phyloP scores from a whole-genome alignment of 2,888 invertebrate genomes.

The Strigamia crassipes region DNA sequence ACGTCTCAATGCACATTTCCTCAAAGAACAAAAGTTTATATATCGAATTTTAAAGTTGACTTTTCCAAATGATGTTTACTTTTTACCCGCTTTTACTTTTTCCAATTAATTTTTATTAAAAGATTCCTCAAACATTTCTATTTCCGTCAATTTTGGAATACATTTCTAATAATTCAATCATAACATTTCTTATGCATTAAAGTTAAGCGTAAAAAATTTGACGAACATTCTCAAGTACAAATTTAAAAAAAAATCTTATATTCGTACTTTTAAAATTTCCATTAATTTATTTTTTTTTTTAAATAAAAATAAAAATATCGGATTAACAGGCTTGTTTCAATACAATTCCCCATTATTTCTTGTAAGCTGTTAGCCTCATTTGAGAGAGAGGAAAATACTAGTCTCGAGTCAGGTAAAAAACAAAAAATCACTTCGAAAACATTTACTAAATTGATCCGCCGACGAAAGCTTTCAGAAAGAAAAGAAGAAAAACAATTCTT shows the following conservation, averaged over 20 bases:
- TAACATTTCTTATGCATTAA: no score
- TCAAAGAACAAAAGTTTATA: background rate
- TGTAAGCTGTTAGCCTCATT: background rate
- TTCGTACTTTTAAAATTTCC: no score
- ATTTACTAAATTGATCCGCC: slow-evolving; percentile 27
- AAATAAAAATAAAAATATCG: background rate
- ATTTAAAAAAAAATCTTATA: no score
- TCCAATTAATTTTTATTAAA: background rate
- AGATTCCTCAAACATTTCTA: no score
- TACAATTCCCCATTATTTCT: background rate
- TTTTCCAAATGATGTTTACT: background rate
- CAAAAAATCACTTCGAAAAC: background rate
- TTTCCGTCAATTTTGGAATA: no score
- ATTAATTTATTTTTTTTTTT: background rate
- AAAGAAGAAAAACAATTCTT: slow-evolving; percentile 31
- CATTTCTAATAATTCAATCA: no score
- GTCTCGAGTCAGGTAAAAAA: background rate
- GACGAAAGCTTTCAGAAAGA: background rate
- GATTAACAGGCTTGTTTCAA: background rate
- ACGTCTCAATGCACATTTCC: slow-evolving; percentile 49
- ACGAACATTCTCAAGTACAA: no score
- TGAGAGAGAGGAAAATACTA: background rate
- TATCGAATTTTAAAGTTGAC: slow-evolving; percentile 28
- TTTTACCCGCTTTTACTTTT: background rate
- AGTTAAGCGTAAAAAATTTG: no score